Base-by-base conservation (phyloP, 2,113 vertebrate genomes). In the Sinocyclocheilus rhinocerous region DNA sequence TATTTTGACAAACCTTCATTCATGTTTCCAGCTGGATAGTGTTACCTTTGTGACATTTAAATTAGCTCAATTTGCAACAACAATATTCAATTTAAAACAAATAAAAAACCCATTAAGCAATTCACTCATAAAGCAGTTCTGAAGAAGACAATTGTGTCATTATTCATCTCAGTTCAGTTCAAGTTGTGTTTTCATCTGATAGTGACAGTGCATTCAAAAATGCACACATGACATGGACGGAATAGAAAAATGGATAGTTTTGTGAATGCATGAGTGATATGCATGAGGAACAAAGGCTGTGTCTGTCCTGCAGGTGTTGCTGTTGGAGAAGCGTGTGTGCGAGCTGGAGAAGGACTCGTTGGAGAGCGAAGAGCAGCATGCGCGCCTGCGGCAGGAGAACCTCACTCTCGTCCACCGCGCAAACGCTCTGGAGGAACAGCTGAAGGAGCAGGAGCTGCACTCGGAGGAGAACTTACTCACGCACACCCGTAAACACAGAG, bases 291-390 rank as follows among this genome's bases (percentile, higher is more conserved):
- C 11, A 6, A 48, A 11, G 48, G 0, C 11, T 45, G 67, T 69
- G 67, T 61, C 16, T 77, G 20, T 77, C 13, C 13, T 33, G 2
- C 85, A 99, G 98, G 97, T 99, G 16, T 91, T 98, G 50, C 96
- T 97, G 85, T 92, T 99, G 67, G 98, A 99, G 91, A 96, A 96
- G 61, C 93, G 98, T 0, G 97, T 99, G 89, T 97, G 95, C 0
- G 98, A 99, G 92, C 95, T 99, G 88, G 98, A 99, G 92, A 97
- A 97, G 90, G 98, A 99, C 93, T 98, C 96, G 0, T 94, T 92
- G 0, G 95, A 96, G 0, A 98, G 94, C 0, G 96, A 96, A 0
- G 97, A 99, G 90, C 97, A 97, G 91, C 97, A 98, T 2, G 90
- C 96, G 0, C 96, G 98, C 8, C 94, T 99, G 39, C 94, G 96